These are phyloP conservation scores for Tanaodytes sp. DNA, from an alignment of 2,888 invertebrate genomes.

Conservation along the genomic window DNA sequence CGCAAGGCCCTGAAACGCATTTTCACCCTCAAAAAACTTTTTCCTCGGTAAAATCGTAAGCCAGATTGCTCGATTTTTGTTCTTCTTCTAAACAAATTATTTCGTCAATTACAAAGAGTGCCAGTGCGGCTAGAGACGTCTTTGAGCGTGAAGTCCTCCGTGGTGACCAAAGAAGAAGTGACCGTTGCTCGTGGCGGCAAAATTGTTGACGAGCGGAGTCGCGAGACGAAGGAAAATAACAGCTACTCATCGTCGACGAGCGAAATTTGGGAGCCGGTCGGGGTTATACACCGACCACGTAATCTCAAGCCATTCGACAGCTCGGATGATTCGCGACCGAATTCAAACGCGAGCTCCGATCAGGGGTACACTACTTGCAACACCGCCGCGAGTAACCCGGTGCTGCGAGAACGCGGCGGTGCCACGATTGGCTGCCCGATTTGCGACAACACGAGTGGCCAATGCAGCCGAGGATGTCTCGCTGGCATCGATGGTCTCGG, in stretches of 20 bases:
- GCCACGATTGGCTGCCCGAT: conserved; percentile 48
- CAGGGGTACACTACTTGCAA: conserved; percentile 69
- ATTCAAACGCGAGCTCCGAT: conserved; percentile 71
- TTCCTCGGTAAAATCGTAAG: no score
- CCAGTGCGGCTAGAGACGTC: conserved; percentile 82
- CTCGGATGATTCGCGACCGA: conserved; percentile 70
- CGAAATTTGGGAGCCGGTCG: conserved; percentile 79
- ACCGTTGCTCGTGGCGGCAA: conserved; percentile 80
- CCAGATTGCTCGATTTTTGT: no score
- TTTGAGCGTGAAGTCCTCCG: conserved; percentile 81
- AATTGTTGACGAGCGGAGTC: conserved; percentile 80
- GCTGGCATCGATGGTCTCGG: conserved; percentile 63
- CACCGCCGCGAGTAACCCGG: conserved; percentile 68
- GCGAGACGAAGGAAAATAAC: conserved; percentile 82
- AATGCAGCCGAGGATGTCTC: conserved; percentile 61
- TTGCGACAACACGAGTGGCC: conserved; percentile 50
- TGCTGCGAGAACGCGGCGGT: conserved; percentile 66
- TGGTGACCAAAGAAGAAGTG: conserved; percentile 82
- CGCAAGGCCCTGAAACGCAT: no score
- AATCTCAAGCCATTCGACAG: conserved; percentile 70
- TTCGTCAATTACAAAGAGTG: conserved; percentile 73
- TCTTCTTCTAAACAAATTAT: no score
- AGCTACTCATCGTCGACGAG: conserved; percentile 80
- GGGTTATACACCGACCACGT: conserved; percentile 67
- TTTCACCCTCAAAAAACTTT: no score